Evolutionary conservation across 2,888 invertebrate genomes (phyloP).

Genomic region (Dynastes grantii): DNA sequence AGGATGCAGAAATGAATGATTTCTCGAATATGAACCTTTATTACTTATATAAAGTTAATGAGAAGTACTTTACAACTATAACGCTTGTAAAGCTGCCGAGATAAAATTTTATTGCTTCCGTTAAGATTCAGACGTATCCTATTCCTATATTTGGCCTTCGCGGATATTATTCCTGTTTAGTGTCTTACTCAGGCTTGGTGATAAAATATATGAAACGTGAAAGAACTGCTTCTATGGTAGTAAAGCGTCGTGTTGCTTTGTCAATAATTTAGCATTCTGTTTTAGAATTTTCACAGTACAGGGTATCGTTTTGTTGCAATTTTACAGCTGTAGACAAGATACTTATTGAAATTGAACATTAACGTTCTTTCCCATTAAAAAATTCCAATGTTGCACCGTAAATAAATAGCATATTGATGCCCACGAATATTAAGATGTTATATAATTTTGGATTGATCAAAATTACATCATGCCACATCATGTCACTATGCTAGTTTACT

Average conservation of each 20-base stretch:
- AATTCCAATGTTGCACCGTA: too few relatives aligned
- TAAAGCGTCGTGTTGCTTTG: neutral
- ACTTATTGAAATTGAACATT: too few relatives aligned
- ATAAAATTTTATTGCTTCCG: slow-evolving; percentile 31
- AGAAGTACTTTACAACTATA: slow-evolving; percentile 28
- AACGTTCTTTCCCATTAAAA: too few relatives aligned
- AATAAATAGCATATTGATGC: too few relatives aligned
- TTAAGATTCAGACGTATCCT: neutral
- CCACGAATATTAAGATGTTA: too few relatives aligned
- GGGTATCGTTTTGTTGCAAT: too few relatives aligned
- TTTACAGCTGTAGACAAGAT: too few relatives aligned
- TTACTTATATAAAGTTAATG: slow-evolving; percentile 33
- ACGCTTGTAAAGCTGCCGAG: slow-evolving; percentile 7
- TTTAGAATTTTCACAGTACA: too few relatives aligned
- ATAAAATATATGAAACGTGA: slow-evolving; percentile 4
- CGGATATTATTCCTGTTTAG: neutral
- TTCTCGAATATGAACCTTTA: slow-evolving; percentile 15
- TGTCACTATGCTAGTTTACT: too few relatives aligned
- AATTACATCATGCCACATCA: too few relatives aligned
- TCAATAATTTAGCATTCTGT: too few relatives aligned
- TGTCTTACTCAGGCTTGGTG: neutral
- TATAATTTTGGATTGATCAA: too few relatives aligned
- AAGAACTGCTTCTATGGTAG: neutral
- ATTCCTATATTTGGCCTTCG: slow-evolving; percentile 4
- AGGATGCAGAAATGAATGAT: neutral